These are phyloP conservation scores for Ceyx margarethae DNA, from an alignment of 2,113 vertebrate genomes.

Conservation along the genomic window DNA sequence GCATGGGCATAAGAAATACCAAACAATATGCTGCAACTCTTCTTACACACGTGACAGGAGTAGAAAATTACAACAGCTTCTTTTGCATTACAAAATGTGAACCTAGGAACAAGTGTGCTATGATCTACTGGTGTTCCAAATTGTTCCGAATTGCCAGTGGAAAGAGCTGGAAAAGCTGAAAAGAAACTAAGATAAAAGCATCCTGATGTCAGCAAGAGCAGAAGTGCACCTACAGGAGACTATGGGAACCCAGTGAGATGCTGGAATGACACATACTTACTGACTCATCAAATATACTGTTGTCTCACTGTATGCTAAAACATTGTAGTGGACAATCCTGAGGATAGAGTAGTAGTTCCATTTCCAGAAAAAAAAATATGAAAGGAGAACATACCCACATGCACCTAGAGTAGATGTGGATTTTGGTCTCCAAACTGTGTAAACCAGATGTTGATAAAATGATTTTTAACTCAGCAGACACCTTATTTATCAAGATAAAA, in stretches of 20 bases:
- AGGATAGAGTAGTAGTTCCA: neutral
- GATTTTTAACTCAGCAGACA: neutral
- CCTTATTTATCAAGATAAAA: slow-evolving; percentile 31
- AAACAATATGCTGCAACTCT: neutral
- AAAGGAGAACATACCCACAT: neutral
- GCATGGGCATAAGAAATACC: neutral
- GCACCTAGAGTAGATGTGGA: neutral
- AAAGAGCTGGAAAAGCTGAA: neutral
- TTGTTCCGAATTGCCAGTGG: neutral
- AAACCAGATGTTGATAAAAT: neutral
- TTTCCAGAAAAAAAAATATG: neutral
- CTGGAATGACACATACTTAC: neutral
- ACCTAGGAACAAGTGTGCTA: neutral
- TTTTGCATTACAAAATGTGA: neutral
- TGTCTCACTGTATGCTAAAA: neutral
- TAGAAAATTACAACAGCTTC: neutral
- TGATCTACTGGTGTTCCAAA: neutral
- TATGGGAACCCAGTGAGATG: neutral
- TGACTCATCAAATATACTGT: neutral
- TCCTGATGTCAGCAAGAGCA: neutral
- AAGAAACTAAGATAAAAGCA: neutral
- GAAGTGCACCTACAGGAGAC: neutral
- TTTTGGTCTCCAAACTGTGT: neutral
- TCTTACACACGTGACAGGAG: fast-evolving
- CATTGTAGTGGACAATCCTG: neutral